Evolutionary conservation across 2,888 invertebrate species (phyloP), one percentile per base, ranked within the genome.

Genomic region (Aethes cnicana): DNA sequence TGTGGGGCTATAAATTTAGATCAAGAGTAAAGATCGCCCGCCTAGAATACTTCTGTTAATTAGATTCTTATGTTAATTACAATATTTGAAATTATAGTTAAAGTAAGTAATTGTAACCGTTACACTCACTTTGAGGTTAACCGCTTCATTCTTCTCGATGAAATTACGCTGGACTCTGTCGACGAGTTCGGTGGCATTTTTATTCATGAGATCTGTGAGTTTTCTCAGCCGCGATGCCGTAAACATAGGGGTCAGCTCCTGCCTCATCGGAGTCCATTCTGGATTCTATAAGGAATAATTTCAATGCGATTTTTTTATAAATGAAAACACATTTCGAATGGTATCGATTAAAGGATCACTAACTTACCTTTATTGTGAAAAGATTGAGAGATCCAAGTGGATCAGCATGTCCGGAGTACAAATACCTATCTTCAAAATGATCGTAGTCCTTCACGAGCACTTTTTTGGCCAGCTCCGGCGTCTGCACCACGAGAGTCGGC

Each of bases 171-270:
- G 66, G 25, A 85, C 71, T 54, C 73, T 81, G n/a, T 55, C 47
- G 2, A 84, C 77, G 2, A 84, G 63, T 53, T 84, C 70, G 2
- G 55, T 57, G 0, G 82, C 72, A 48, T 84, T 85, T 2, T 62
- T 55, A 47, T 84, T 84, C 84, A 85, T 85, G n/a, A 84, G 64
- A 30, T 81, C 76, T 0, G 81, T 77, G 28, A 80, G 55, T 11
- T 59, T 61, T 52, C 69, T 77, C 37, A 85, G 58, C 0, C 81
- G 70, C 9, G 65, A 39, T 1, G 79, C 67, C 0, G 84, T 85
- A 54, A 85, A 85, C 74, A 84, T 73, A 0, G 84, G 78, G 0
- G 82, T 72, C 1, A 84, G 41, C 12, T 83, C 77, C 11, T 74
- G 69, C 23, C 82, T 68, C 66, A 84, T 72, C 20, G 66, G 54